These are phyloP conservation scores for Eupithecia vulgata DNA, from an alignment of 2,888 invertebrate genomes.

Conservation along the genomic window DNA sequence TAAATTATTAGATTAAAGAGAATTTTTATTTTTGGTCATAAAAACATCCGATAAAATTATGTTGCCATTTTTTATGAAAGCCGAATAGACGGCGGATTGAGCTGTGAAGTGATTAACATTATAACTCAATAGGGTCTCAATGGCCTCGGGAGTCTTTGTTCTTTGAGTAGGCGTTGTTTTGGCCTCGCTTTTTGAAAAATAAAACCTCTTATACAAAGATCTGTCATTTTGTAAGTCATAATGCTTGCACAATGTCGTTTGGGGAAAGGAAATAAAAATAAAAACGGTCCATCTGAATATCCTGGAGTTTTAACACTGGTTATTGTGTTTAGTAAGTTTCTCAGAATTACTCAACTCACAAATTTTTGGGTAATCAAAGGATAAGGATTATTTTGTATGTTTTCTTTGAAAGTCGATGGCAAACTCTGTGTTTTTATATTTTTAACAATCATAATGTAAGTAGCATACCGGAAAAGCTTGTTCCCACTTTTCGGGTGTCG, in stretches of 20 bases:
- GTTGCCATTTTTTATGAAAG: neutral
- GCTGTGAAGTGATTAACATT: slow-evolving; percentile 12
- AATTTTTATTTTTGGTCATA: neutral
- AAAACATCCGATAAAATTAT: neutral
- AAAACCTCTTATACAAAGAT: neutral
- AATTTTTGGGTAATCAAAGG: neutral
- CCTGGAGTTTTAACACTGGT: neutral
- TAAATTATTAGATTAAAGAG: neutral
- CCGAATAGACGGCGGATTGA: neutral
- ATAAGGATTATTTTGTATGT: too few relatives aligned
- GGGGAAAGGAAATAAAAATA: neutral
- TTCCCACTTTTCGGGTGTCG: too few relatives aligned
- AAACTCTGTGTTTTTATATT: too few relatives aligned
- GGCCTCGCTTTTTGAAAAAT: neutral
- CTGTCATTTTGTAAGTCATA: neutral
- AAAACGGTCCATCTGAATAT: neutral
- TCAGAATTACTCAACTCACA: neutral
- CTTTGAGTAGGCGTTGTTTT: neutral
- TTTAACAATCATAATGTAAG: too few relatives aligned
- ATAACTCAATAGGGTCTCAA: slow-evolving; percentile 6
- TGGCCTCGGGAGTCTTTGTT: slow-evolving; percentile 6
- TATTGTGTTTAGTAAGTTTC: neutral
- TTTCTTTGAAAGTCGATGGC: too few relatives aligned
- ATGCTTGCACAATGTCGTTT: neutral
- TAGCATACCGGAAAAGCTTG: too few relatives aligned